Base-by-base conservation (phyloP, 2,797 vertebrate species). In the Staurois parvus region DNA sequence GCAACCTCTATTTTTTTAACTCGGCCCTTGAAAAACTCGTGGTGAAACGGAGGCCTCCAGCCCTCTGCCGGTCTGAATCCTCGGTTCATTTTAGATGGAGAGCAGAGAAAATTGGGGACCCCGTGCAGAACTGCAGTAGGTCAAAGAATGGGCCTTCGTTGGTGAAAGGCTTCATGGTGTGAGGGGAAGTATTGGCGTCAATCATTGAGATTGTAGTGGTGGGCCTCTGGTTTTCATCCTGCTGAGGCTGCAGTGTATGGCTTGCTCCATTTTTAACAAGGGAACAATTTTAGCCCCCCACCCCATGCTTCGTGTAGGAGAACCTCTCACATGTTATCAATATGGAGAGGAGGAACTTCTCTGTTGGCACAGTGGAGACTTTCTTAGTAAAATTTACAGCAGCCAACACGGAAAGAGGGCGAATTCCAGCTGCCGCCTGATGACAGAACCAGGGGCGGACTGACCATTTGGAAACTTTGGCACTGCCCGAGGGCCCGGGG, bases 111-210 rank as follows among this genome's bases (percentile, higher is more conserved):
- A 94, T 93, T 90, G 94, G 92, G 93, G 93, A 94, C 92, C 93
- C 91, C 89, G 92, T 92, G 91, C 91, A 93, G 92, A 95, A 93
- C 92, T 88, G 90, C 94, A 94, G 94, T 94, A 94, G 94, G 93
- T 93, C 94, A 94, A 95, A 92, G 94, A 93, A 94, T 93, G 95
- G 94, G 92, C 93, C 94, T 90, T 78, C 91, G 91, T 91, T 91
- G 90, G 92, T 95, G 93, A 96, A 96, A 96, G 94, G 91, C 94
- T 93, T 90, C 94, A 94, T 95, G 94, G 95, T 90, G 95, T 94
- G 95, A 95, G 94, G 93, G 95, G 95, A 94, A 94, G 95, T 94
- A 93, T 91, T 93, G 94, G 91, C 96, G 96, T 97, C 96, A 96
- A 96, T 96, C 96, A 97, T 48, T 15, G 89, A 88, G 96, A 96